These are phyloP conservation scores for Apamea crenata DNA, from an alignment of 2,888 invertebrate genomes.

Conservation along the genomic window DNA sequence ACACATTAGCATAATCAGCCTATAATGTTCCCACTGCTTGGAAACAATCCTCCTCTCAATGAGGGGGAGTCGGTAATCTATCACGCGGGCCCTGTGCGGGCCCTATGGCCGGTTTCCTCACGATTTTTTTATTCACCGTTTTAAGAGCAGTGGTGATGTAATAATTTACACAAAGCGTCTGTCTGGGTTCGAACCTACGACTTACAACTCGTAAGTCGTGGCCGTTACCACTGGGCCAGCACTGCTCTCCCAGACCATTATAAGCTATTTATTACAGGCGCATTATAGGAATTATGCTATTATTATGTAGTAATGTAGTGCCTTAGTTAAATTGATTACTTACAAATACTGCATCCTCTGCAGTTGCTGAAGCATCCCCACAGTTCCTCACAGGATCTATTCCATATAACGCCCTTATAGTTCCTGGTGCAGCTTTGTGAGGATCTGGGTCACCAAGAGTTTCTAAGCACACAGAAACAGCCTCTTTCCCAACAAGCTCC, in stretches of 20 bases:
- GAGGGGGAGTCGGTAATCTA: not conserved
- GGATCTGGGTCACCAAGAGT: slow-evolving; percentile 92
- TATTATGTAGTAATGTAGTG: not conserved
- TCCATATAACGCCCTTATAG: slow-evolving; percentile 92
- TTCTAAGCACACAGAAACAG: slow-evolving; percentile 90
- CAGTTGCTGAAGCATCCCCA: slow-evolving; percentile 92
- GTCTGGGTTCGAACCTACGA: not conserved
- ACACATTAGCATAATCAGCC: not conserved
- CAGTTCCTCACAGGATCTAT: slow-evolving; percentile 92
- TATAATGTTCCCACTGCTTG: not conserved
- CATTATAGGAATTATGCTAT: not conserved
- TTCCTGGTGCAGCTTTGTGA: slow-evolving; percentile 90
- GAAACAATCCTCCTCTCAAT: not conserved
- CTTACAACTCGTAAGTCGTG: not conserved
- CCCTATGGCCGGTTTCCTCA: not conserved
- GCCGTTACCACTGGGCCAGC: not conserved
- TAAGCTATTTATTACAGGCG: not conserved
- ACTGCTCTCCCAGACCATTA: not conserved
- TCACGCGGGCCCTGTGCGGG: not conserved
- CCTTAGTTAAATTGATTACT: slow-evolving; percentile 26
- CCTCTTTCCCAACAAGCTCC: slow-evolving; percentile 94
- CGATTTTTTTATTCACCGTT: not conserved
- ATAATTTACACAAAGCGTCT: not conserved
- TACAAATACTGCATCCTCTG: slow-evolving; percentile 89
- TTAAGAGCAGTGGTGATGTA: not conserved